These are phyloP conservation scores for Kuschelorhynchus macadamiae DNA, from an alignment of 2,888 invertebrate genomes.

Conservation along the genomic window DNA sequence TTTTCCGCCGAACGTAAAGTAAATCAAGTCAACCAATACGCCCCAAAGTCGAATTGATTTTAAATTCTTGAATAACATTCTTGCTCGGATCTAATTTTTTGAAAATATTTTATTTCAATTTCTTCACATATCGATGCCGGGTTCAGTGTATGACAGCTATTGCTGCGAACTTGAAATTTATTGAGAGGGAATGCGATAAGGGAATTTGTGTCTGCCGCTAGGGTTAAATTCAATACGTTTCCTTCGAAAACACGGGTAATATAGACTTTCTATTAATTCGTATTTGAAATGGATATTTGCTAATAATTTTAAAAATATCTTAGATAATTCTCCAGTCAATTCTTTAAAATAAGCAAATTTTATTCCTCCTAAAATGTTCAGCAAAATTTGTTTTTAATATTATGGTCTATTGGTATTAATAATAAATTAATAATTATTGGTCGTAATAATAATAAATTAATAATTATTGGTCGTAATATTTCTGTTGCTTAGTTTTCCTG, in stretches of 20 bases:
- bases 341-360: too few relatives aligned
- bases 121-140: constrained; percentile 3
- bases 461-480: too few relatives aligned
- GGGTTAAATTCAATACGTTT: background rate
- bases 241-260: too few relatives aligned
- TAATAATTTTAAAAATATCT: background rate
- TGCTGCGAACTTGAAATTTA: constrained; percentile 9
- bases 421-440: too few relatives aligned
- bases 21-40: constrained; percentile 28
- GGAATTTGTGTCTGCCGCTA: constrained; percentile 2
- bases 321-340: too few relatives aligned
- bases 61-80: constrained; percentile 29
- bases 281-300: too few relatives aligned
- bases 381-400: too few relatives aligned
- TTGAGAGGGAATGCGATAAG: constrained; percentile 12
- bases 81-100: constrained; percentile 10
- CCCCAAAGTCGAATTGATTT: constrained; percentile 24
- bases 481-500: too few relatives aligned
- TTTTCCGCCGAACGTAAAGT: constrained; percentile 24
- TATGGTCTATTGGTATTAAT: too few relatives aligned
- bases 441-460: too few relatives aligned
- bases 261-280: too few relatives aligned
- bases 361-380: too few relatives aligned
- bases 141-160: constrained; percentile 1
- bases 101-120: constrained; percentile 16